These are phyloP conservation scores for Carcharodon carcharias DNA, from an alignment of 2,797 vertebrate genomes.

Conservation along the genomic window DNA sequence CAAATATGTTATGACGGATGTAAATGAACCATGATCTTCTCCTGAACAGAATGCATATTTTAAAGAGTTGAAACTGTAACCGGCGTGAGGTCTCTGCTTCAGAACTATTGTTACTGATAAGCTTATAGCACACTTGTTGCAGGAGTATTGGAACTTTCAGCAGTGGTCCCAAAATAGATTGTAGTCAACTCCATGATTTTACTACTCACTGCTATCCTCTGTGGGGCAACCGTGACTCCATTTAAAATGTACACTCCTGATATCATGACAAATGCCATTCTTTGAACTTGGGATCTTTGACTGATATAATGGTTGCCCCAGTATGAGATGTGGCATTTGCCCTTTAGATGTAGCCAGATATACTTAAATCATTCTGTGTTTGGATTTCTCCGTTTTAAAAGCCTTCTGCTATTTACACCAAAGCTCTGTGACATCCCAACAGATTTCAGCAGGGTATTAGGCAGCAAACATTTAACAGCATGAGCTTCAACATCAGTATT, in stretches of 20 bases:
- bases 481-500: conserved; percentile 43
- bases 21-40: not conserved
- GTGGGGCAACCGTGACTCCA: not conserved
- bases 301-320: not conserved
- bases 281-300: not conserved
- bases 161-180: not conserved
- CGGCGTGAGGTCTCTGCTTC: not conserved
- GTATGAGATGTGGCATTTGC: not conserved
- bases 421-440: not conserved
- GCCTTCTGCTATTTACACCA: conserved; percentile 3
- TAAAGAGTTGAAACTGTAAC: not conserved
- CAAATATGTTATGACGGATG: no score
- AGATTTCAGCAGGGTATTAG: conserved; percentile 42
- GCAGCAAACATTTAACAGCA: conserved; percentile 35
- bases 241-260: not conserved
- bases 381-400: conserved; percentile 8
- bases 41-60: not conserved
- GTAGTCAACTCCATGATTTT: not conserved
- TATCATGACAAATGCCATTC: conserved; percentile 11
- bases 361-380: conserved; percentile 20
- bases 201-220: no score
- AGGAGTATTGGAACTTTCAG: not conserved
- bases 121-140: not conserved
- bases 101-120: not conserved
- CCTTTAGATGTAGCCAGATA: not conserved